A percentile compares a stretch with the other conserved stretches of the same genome.
Conservation (phyloP, 2,797 vertebrate genomes). For the Acestrorhynchus altus region DNA sequence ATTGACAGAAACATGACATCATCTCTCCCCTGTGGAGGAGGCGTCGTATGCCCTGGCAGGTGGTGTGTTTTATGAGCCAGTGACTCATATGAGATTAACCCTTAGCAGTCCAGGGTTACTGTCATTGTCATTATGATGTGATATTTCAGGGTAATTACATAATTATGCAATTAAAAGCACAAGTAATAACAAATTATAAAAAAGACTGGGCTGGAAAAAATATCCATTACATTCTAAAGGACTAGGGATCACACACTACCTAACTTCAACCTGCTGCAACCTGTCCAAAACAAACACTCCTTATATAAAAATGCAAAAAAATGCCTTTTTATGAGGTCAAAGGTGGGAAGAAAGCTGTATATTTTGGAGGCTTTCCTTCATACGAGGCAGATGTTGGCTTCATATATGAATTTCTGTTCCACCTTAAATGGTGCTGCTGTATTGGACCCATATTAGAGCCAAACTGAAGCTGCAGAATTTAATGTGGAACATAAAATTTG, state of each 20-base stretch:
- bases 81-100: constrained; percentile 53
- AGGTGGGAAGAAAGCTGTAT: no score
- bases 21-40: constrained; percentile 33
- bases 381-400: no score
- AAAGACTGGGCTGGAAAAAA: no score
- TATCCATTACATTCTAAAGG: no score
- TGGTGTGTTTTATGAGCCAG: constrained; percentile 45
- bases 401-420: no score
- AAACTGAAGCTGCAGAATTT: no score
- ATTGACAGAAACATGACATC: constrained; percentile 43
- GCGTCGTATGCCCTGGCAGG: background rate
- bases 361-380: no score
- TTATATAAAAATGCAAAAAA: no score
- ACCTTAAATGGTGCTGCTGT: no score
- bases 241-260: background rate
- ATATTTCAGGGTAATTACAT: background rate
- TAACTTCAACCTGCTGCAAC: background rate
- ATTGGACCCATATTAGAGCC: no score
- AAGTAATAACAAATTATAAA: background rate
- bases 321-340: no score
- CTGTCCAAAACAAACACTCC: background rate
- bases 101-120: background rate
- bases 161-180: background rate
- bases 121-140: background rate
- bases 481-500: no score